Evolutionary conservation across 2,797 vertebrate genomes (phyloP), one percentile per base, ranked within the genome.

Genomic region (Parauchenoglanis ngamensis): DNA sequence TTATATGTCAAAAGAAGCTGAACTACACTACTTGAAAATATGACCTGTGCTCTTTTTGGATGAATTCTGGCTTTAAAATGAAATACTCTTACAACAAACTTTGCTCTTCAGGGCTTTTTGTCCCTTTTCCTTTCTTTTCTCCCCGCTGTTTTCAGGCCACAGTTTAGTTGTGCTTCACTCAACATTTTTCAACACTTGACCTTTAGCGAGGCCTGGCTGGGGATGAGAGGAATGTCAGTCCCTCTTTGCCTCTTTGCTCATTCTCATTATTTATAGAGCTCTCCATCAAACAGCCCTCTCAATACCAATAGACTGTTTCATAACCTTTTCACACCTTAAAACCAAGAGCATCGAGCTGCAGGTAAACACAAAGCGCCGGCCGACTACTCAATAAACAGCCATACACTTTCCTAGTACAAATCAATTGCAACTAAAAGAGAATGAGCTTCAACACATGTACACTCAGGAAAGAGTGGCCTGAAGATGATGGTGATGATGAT

Each of bases 261-360:
- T 77, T 63, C 90, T 94, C 92, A 93, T 94, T 92, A 94, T 94
- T 92, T 87, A 90, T 86, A 89, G 88, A 87, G 79, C 80, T 83
- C 80, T 82, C 73, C 77, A 83, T 86, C 76, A 86, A 84, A 87
- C 80, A 86, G 75, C 28, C 21, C 61, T 80, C 86, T 88, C 86
- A 85, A 85, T 87, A 79, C 85, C 83, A 88, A 90, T 68, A 82
- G 83, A 87, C 85, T 86, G 46, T 89, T 90, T 90, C 88, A 88
- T 85, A 89, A 92, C 89, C 91, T 86, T 87, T 89, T 86, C 87
- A 88, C 89, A 90, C 70, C n/a, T 85, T 85, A 57, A 52, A 85
- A 65, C 56, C 44, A 63, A 46, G 11, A 65, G n/a, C n/a, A 65
- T 57, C 88, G 79, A 78, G 86, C 83, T 52, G 28, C 80, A 89